Evolutionary conservation across 37 sponge, comb jelly and placozoan genomes (phyloP), one percentile per base, ranked within the genome.

Genomic region (Oscarella lobularis): DNA sequence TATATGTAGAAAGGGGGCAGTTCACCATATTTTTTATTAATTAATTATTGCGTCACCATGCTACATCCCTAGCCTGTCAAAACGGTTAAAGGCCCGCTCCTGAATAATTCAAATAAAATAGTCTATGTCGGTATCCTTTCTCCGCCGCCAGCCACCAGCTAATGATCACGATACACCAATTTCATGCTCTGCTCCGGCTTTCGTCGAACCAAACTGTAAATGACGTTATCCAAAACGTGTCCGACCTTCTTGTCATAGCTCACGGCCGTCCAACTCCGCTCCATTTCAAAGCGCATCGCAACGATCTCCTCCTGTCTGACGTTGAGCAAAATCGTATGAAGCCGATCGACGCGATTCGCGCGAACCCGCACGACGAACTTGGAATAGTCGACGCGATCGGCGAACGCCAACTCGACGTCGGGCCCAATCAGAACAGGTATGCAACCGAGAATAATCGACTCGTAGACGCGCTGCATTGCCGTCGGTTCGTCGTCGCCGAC

Each of bases 331-430:
- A 82, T 68, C 29, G 37, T 33, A 40, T 82, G 75, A 73, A 82
- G 65, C 0, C 41, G 73, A 0, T 34, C 41, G 29, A 82, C 38
- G 37, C 77, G 67, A 54, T 0, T 1, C 0, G 73, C 77, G 38
- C 65, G 40, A 48, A 82, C 73, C 3, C 78, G 72, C 5, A 82
- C 9, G 73, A 77, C 76, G 38, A 82, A 82, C 31, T 33, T 76
- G 0, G 77, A 76, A 66, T 76, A 77, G 65, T 82, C 83, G 1
- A 82, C 5, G 20, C 76, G 30, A 2, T 77, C 83, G 41, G 76
- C 78, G 38, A 82, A 82, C 2, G 83, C 83, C 0, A 82, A 65
- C 73, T 82, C 83, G 30, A 77, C 73, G 54, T 82, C 83, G 48
- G 70, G 66, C 27, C 83, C 74, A 2, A 82, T 69, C 65, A 82